Evolutionary conservation across 2,888 invertebrate species (phyloP).

Genomic region (Lysandra bellargus): DNA sequence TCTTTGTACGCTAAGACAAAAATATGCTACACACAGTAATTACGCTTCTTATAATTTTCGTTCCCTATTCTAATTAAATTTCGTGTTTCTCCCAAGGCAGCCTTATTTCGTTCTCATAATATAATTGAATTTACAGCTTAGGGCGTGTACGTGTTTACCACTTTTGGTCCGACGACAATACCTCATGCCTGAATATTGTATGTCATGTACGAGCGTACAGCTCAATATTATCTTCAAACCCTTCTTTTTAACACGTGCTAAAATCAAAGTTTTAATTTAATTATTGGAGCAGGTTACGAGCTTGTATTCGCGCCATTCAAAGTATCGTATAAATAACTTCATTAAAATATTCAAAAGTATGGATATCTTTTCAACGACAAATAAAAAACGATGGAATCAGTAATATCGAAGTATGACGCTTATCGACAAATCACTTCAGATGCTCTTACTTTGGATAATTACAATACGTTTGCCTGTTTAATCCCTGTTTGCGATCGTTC

Average conservation of each 20-base stretch:
- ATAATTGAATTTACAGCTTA: slow-evolving; percentile 31
- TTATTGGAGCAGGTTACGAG: not conserved
- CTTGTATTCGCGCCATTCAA: not conserved
- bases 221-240: not conserved
- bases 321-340: not conserved
- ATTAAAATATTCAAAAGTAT: not conserved
- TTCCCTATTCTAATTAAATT: slow-evolving; percentile 29
- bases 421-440: not conserved
- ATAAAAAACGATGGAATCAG: not conserved
- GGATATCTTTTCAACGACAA: not conserved
- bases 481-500: slow-evolving; percentile 1
- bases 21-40: slow-evolving; percentile 5
- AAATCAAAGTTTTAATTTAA: not conserved
- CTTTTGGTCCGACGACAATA: slow-evolving; percentile 23
- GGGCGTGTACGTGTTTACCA: slow-evolving; percentile 31
- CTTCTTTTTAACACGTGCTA: not conserved
- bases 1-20: not conserved
- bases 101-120: slow-evolving; percentile 29
- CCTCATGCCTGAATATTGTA: slow-evolving; percentile 22
- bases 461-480: not conserved
- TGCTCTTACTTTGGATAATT: not conserved
- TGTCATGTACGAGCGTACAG: slow-evolving; percentile 9
- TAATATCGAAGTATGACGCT: not conserved
- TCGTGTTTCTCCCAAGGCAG: slow-evolving; percentile 25
- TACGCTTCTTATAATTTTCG: slow-evolving; percentile 28